Base-by-base conservation (phyloP, 2,888 invertebrate species). In the Eilema sororculum region DNA sequence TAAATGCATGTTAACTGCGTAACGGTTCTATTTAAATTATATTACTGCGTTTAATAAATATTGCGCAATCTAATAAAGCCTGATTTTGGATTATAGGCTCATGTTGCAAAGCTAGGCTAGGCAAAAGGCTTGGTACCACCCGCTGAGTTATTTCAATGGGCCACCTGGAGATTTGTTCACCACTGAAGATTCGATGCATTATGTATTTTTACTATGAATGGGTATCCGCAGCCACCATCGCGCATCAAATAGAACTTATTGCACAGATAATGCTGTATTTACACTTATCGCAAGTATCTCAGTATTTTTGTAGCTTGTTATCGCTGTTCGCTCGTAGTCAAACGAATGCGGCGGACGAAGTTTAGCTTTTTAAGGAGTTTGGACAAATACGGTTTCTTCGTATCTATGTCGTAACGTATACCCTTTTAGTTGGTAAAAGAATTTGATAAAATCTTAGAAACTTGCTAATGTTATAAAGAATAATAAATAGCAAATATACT, bases 131-230 rank as follows among this genome's bases (percentile, higher is more conserved):
- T 62, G 62, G 68, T 28, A 20, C 72, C 69, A 12, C 69, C 22
- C 66, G 78, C 80, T 78, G 80, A 24, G 71, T 67, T 69, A 67
- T 72, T 78, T 71, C 65, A 79, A 79, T 76, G 71, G 78, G 71
- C 76, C 76, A 46, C 80, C 73, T 41, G 80, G 28, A 60, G 80
- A 30, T 73, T 30, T 65, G 66, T 60, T 24, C 68, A 46, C 71
- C 56, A 25, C 30, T 13, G 66, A 78, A 67, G 69, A 0, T 30
- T 41, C 67, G n/a, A 78, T 80, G 73, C 78, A 78, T 69, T 80
- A 79, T 79, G 77, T 79, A 79, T 79, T 70, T 73, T 69, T 69
- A 66, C 70, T 73, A 30, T 69, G 75, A 72, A 79, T 60, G 71
- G 73, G 30, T 59, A 57, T 13, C n/a, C 33, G 12, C 33, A 37